Percentiles rank a stretch among this genome's conserved stretches.
phyloP scores from a whole-genome alignment of 2,888 invertebrate species.

The Mallateleia sp. region DNA sequence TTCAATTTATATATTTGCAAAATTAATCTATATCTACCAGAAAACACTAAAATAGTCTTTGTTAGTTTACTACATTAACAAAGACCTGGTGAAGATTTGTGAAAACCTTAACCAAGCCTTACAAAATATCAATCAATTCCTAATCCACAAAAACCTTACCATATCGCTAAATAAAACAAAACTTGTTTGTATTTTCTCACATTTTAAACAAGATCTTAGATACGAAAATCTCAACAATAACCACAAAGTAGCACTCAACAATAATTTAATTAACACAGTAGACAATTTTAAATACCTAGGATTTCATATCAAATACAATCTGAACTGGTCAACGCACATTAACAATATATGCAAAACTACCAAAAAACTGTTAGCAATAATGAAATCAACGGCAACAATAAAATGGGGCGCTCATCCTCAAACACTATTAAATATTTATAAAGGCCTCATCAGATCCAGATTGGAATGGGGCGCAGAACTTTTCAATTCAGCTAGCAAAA shows the following conservation, averaged over 20 bases:
- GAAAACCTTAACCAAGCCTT: not conserved
- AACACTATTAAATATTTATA: conserved; percentile 13
- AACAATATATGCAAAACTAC: not conserved
- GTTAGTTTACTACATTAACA: no score
- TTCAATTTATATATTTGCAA: not conserved
- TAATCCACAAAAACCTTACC: not conserved
- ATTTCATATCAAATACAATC: not conserved
- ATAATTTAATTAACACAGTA: no score
- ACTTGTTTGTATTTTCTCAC: no score
- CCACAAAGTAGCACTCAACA: no score
- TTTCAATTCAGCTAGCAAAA: not conserved
- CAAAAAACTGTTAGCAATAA: not conserved
- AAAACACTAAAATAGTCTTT: no score
- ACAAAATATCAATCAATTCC: not conserved
- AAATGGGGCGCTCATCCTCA: not conserved
- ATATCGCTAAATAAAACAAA: no score
- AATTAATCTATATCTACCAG: not conserved
- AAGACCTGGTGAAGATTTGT: no score
- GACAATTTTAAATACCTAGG: not conserved
- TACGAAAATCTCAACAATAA: no score
- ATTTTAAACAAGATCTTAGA: no score
- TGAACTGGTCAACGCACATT: not conserved
- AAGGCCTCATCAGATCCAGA: not conserved
- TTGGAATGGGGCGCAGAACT: not conserved
- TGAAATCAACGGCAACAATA: not conserved